These are phyloP conservation scores for Oscheius sp. DNA, from an alignment of 2,888 invertebrate species.

Conservation along the genomic window DNA sequence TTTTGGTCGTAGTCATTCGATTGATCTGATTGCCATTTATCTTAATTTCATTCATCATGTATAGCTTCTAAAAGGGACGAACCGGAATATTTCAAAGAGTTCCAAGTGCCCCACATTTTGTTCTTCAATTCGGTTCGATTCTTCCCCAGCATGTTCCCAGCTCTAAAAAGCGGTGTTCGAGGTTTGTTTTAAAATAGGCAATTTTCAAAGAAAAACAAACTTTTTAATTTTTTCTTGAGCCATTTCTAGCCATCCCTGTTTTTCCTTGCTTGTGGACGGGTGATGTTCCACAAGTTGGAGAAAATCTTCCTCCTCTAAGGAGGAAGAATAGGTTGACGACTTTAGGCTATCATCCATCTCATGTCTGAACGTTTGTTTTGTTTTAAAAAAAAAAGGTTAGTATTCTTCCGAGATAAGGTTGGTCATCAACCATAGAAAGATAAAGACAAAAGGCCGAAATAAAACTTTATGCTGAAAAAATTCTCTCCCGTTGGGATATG, in stretches of 20 bases:
- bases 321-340: conserved; percentile 3
- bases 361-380: not conserved
- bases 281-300: not conserved
- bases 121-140: conserved; percentile 34
- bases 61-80: not conserved
- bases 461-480: not conserved
- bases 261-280: conserved; percentile 5
- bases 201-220: not conserved
- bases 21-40: conserved; percentile 47
- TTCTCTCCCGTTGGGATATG: not conserved
- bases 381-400: not conserved
- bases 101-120: conserved; percentile 50
- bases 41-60: conserved; percentile 17
- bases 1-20: conserved; percentile 44
- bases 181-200: too few relatives aligned
- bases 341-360: conserved; percentile 20
- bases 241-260: conserved; percentile 20
- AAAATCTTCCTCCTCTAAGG: conserved; percentile 3
- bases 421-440: not conserved
- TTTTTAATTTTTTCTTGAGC: conserved; percentile 19
- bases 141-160: conserved; percentile 8
- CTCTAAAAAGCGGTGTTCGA: conserved; percentile 2
- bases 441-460: not conserved
- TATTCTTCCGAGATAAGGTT: not conserved
- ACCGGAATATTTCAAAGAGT: conserved; percentile 52